Evolutionary conservation across 2,888 invertebrate genomes (phyloP).

Genomic region (Drosophila macrospina): DNA sequence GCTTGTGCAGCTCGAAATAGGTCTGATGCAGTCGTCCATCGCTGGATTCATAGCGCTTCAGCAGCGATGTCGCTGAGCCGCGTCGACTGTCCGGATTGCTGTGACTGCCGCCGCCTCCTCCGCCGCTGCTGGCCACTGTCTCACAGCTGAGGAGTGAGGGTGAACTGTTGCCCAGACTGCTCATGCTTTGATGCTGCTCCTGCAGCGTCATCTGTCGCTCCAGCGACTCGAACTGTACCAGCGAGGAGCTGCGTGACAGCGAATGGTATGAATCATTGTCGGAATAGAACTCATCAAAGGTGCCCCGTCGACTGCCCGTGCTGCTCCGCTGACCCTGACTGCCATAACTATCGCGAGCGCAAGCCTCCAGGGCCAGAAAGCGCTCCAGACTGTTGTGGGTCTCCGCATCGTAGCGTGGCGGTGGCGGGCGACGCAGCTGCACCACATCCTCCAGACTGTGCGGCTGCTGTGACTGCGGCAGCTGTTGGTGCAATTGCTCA

Average conservation of each 20-base stretch:
- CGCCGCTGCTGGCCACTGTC: slow-evolving; percentile 32
- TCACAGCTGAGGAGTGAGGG: slow-evolving; percentile 84
- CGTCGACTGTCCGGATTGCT: slow-evolving; percentile 80
- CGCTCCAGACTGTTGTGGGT: slow-evolving; percentile 77
- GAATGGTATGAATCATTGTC: slow-evolving; percentile 87
- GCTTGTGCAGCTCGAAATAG: slow-evolving; percentile 84
- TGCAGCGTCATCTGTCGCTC: slow-evolving; percentile 89
- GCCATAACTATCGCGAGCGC: slow-evolving; percentile 74
- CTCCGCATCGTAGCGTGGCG: slow-evolving; percentile 63
- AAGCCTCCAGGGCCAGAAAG: slow-evolving; percentile 73
- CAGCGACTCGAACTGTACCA: slow-evolving; percentile 93
- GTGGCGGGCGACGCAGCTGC: slow-evolving; percentile 64
- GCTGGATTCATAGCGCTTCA: slow-evolving; percentile 83
- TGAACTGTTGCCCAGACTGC: slow-evolving; percentile 84
- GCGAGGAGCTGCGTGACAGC: slow-evolving; percentile 91
- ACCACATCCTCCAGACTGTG: slow-evolving; percentile 72
- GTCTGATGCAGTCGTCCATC: slow-evolving; percentile 84
- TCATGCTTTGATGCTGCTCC: slow-evolving; percentile 85
- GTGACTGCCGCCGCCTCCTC: slow-evolving; percentile 46
- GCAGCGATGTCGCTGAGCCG: slow-evolving; percentile 80
- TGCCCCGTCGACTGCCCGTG: slow-evolving; percentile 78
- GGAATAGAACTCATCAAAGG: slow-evolving; percentile 85
- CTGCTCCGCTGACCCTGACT: slow-evolving; percentile 75
- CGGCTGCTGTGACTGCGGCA: slow-evolving; percentile 29
- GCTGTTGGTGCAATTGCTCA: slow-evolving; percentile 28